A percentile compares a stretch with the other conserved stretches of the same genome.
Evolutionary conservation across 2,888 invertebrate species (phyloP).

Genomic region (Fissipunctia ypsillon): DNA sequence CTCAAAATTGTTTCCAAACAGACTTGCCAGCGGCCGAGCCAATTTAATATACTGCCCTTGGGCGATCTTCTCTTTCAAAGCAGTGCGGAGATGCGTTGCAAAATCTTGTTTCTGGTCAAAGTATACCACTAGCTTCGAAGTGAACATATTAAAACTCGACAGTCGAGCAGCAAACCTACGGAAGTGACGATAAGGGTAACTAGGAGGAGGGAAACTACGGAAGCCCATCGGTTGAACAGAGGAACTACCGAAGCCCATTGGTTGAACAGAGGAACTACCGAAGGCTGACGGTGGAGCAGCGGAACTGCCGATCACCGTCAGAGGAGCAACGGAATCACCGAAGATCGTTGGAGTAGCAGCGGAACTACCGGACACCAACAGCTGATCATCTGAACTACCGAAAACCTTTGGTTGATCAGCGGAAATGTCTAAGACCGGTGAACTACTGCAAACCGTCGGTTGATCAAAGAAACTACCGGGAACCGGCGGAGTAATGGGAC

Average conservation of each 20-base stretch:
- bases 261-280: not conserved
- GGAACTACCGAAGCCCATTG: not conserved
- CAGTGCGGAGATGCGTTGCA: constrained; percentile 51
- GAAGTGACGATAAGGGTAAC: not conserved
- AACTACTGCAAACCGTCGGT: not conserved
- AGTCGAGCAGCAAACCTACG: constrained; percentile 34
- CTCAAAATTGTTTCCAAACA: constrained; percentile 25
- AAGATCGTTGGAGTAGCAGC: not conserved
- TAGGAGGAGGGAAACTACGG: not conserved
- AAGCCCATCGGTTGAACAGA: not conserved
- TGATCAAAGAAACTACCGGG: not conserved
- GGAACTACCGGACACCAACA: not conserved
- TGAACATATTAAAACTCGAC: constrained; percentile 70
- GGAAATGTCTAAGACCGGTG: not conserved
- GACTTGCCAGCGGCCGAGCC: constrained; percentile 21
- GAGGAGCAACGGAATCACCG: no score
- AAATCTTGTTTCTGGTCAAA: constrained; percentile 76
- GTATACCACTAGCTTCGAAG: constrained; percentile 74
- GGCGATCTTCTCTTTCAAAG: constrained; percentile 12
- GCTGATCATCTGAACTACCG: not conserved
- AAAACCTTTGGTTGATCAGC: not conserved
- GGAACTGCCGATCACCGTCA: not conserved
- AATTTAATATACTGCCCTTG: not conserved
- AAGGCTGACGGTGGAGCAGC: not conserved
- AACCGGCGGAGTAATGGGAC: not conserved